Conservation (phyloP, 1,140 invertebrate species). For the Lepidotrigona ventralis region DNA sequence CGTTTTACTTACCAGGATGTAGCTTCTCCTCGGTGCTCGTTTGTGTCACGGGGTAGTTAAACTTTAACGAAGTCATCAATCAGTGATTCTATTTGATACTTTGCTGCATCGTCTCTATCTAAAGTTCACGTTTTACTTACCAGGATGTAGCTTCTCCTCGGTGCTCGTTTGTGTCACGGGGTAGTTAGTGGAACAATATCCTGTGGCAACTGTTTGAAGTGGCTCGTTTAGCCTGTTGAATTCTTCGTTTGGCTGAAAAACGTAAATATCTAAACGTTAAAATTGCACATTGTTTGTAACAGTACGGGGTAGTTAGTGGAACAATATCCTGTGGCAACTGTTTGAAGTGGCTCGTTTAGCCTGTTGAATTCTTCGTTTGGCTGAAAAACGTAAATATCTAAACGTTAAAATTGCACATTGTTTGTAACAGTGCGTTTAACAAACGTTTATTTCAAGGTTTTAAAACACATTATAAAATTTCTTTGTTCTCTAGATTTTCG, state of each 20-base stretch:
- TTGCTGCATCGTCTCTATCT: neutral
- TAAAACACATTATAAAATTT: too few species aligned
- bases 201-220: slow-evolving; percentile 41
- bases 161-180: slow-evolving; percentile 42
- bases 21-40: slow-evolving; percentile 52
- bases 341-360: slow-evolving; percentile 61
- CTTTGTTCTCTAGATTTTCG: too few species aligned
- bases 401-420: neutral
- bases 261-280: slow-evolving; percentile 9
- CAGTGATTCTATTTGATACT: neutral
- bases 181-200: slow-evolving; percentile 57
- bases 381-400: slow-evolving; percentile 58
- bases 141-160: slow-evolving; percentile 57
- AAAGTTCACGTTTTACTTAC: slow-evolving; percentile 46
- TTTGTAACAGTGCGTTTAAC: neutral
- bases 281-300: neutral
- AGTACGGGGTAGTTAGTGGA: slow-evolving; percentile 49
- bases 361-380: slow-evolving; percentile 64
- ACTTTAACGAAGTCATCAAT: neutral
- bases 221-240: slow-evolving; percentile 66
- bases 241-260: slow-evolving; percentile 67
- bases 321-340: slow-evolving; percentile 50
- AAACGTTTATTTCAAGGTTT: neutral
- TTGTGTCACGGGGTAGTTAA: slow-evolving; percentile 45
- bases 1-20: slow-evolving; percentile 56